Evolutionary conservation across 1,140 invertebrate genomes (phyloP).

Genomic region (Drosophila varians): DNA sequence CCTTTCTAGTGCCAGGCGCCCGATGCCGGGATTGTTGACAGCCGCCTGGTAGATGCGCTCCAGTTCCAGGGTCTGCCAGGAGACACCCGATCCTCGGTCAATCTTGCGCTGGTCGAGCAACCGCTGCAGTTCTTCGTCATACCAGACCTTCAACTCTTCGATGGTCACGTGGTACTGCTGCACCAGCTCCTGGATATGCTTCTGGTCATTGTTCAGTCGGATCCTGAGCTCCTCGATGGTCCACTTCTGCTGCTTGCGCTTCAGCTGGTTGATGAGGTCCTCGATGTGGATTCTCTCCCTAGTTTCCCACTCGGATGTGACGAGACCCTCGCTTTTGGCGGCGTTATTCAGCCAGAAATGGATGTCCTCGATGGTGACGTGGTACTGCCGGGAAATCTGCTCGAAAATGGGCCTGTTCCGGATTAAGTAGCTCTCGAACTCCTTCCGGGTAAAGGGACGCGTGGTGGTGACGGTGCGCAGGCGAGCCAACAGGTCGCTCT

Average conservation of each 20-base stretch:
- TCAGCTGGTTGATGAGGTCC: slow-evolving; percentile 62
- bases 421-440: slow-evolving; percentile 65
- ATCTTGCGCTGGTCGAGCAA: slow-evolving; percentile 57
- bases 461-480: slow-evolving; percentile 51
- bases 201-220: slow-evolving; percentile 54
- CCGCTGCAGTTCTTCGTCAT: slow-evolving; percentile 59
- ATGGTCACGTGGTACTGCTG: slow-evolving; percentile 68
- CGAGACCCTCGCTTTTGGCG: slow-evolving; percentile 52
- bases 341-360: slow-evolving; percentile 56
- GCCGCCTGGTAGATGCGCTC: slow-evolving; percentile 59
- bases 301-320: slow-evolving; percentile 57
- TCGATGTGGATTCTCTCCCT: slow-evolving; percentile 62
- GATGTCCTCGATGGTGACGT: slow-evolving; percentile 73
- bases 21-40: slow-evolving; percentile 40
- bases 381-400: slow-evolving; percentile 61
- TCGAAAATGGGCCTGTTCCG: slow-evolving; percentile 56
- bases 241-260: slow-evolving; percentile 67
- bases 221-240: slow-evolving; percentile 68
- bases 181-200: slow-evolving; percentile 52
- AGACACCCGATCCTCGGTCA: slow-evolving; percentile 18
- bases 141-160: slow-evolving; percentile 70
- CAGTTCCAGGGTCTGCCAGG: slow-evolving; percentile 64
- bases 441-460: slow-evolving; percentile 57
- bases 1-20: slow-evolving; percentile 36
- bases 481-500: slow-evolving; percentile 39